Percentiles rank a stretch among this genome's conserved stretches.
These are phyloP conservation scores for Ichneumon xanthorius DNA, from an alignment of 2,888 invertebrate genomes.

Conservation along the genomic window DNA sequence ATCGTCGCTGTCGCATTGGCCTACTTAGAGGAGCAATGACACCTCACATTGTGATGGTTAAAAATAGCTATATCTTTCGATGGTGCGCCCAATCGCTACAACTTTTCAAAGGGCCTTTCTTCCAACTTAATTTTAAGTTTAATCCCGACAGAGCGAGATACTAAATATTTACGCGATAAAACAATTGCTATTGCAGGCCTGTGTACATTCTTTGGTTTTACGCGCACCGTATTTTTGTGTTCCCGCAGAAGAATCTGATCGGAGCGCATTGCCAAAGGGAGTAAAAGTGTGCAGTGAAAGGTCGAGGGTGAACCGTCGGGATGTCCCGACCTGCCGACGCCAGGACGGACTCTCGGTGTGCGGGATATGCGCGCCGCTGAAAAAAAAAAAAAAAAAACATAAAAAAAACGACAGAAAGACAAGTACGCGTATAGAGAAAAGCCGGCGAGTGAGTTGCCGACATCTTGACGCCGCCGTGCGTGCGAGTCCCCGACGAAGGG, in stretches of 20 bases:
- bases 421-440: constrained; percentile 40
- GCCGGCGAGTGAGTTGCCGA: constrained; percentile 76
- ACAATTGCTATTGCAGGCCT: neutral
- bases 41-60: neutral
- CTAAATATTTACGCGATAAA: neutral
- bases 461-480: constrained; percentile 82
- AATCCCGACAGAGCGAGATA: too few species aligned
- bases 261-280: constrained; percentile 29
- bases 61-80: constrained; percentile 2
- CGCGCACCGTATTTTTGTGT: neutral
- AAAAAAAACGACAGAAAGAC: constrained; percentile 29
- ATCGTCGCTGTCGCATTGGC: constrained; percentile 45
- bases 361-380: constrained; percentile 34
- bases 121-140: too few species aligned
- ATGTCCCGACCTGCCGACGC: constrained; percentile 52
- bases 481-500: constrained; percentile 73
- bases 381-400: neutral
- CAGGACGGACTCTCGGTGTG: constrained; percentile 37
- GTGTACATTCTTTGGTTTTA: neutral
- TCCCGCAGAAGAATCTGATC: constrained; percentile 22
- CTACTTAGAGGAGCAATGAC: constrained; percentile 52
- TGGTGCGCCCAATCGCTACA: neutral
- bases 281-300: constrained; percentile 35
- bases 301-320: constrained; percentile 49
- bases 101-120: neutral